phyloP scores from a whole-genome alignment of 1,140 invertebrate species.

The Neodiprion lecontei region DNA sequence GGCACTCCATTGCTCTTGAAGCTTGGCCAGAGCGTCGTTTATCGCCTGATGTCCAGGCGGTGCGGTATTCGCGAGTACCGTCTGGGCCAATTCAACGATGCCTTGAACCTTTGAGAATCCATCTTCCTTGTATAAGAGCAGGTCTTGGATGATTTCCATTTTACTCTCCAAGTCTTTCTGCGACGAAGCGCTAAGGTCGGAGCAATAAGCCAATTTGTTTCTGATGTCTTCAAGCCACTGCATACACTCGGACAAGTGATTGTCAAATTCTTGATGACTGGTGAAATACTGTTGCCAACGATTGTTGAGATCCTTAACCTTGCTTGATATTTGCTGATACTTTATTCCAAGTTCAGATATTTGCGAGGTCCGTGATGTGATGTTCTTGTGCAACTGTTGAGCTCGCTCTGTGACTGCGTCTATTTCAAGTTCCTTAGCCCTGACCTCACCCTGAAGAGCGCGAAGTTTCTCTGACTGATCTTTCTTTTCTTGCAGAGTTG shows the following conservation, averaged over 20 bases:
- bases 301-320: conserved; percentile 88
- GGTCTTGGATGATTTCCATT: conserved; percentile 83
- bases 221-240: conserved; percentile 87
- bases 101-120: conserved; percentile 87
- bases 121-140: conserved; percentile 89
- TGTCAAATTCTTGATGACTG: conserved; percentile 88
- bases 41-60: conserved; percentile 86
- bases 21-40: conserved; percentile 79
- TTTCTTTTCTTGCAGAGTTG: conserved; percentile 83
- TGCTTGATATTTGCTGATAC: conserved; percentile 88
- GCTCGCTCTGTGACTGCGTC: conserved; percentile 91
- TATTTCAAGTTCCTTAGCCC: conserved; percentile 91
- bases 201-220: conserved; percentile 84
- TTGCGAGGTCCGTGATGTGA: conserved; percentile 71
- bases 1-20: conserved; percentile 91
- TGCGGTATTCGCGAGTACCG: conserved; percentile 91
- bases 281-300: conserved; percentile 93
- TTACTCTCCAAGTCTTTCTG: conserved; percentile 88
- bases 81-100: conserved; percentile 87
- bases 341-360: conserved; percentile 88
- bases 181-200: conserved; percentile 79
- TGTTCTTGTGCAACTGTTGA: conserved; percentile 80
- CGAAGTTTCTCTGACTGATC: conserved; percentile 82
- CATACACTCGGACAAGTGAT: conserved; percentile 78
- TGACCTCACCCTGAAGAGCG: conserved; percentile 84